Percentiles rank a stretch among this genome's conserved stretches.
These are phyloP conservation scores for Oopsacas minuta DNA, from an alignment of 37 sponge, comb jelly and placozoan genomes.

Conservation along the genomic window DNA sequence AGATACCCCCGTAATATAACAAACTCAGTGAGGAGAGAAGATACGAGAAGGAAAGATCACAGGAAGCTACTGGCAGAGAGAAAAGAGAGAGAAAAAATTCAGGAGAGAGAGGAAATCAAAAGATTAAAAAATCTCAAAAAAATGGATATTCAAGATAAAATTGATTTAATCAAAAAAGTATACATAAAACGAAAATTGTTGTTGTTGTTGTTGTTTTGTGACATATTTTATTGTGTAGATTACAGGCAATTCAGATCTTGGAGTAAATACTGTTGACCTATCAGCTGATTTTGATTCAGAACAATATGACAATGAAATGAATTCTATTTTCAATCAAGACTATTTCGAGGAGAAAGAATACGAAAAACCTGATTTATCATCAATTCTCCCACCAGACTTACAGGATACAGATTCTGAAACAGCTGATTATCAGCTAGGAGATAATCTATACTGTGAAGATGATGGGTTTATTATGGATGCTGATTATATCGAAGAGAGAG, in stretches of 20 bases:
- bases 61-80: conserved; percentile 53
- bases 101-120: conserved; percentile 56
- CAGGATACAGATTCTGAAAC: not conserved
- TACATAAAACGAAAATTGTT: not conserved
- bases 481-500: conserved; percentile 26
- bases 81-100: conserved; percentile 62
- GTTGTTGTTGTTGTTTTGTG: not conserved
- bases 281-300: conserved; percentile 77
- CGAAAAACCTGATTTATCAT: not conserved
- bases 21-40: conserved; percentile 54
- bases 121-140: conserved; percentile 79
- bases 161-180: conserved; percentile 26
- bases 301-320: conserved; percentile 61
- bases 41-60: conserved; percentile 53
- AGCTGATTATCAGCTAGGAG: conserved; percentile 6
- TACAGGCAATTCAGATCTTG: conserved; percentile 64
- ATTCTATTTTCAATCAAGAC: conserved; percentile 36
- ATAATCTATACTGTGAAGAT: conserved; percentile 50
- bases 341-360: conserved; percentile 37
- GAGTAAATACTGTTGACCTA: conserved; percentile 48
- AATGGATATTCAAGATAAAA: conserved; percentile 65
- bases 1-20: conserved; percentile 57
- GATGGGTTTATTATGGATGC: conserved; percentile 36
- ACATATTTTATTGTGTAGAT: conserved; percentile 21
- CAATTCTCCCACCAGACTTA: not conserved